These are phyloP conservation scores for Orycteropus afer DNA, from an alignment of 2,113 vertebrate species.

Conservation along the genomic window DNA sequence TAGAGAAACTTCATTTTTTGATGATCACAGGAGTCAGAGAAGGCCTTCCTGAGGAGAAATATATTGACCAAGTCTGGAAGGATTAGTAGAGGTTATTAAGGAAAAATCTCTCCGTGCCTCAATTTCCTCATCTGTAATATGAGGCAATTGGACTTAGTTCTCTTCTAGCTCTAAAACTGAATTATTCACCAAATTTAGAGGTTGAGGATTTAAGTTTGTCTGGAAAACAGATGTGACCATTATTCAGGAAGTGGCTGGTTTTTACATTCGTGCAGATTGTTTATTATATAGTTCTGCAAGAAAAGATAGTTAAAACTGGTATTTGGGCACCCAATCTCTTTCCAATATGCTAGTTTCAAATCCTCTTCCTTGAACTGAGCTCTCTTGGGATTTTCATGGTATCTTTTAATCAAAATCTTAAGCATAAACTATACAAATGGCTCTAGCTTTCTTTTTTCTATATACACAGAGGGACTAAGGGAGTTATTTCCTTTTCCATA, in stretches of 20 bases:
- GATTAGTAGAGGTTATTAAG: background rate
- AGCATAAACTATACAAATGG: slow-evolving; percentile 56
- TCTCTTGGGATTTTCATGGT: slow-evolving; percentile 55
- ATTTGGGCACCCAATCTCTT: slow-evolving; percentile 68
- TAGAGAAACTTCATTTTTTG: background rate
- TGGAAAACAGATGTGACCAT: slow-evolving; percentile 75
- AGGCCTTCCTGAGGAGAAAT: background rate
- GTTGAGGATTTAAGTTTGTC: slow-evolving; percentile 55
- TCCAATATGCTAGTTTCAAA: slow-evolving; percentile 70
- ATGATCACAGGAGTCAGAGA: background rate
- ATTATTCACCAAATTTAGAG: slow-evolving; percentile 58
- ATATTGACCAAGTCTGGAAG: background rate
- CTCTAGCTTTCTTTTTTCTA: slow-evolving; percentile 58
- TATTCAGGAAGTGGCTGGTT: slow-evolving; percentile 66
- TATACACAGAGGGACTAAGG: slow-evolving; percentile 55
- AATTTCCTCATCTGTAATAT: slow-evolving; percentile 44
- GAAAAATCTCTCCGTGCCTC: slow-evolving; percentile 41
- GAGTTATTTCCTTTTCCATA: slow-evolving; percentile 68
- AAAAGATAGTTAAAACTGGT: slow-evolving; percentile 75
- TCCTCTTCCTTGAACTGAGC: slow-evolving; percentile 15
- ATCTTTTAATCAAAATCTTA: slow-evolving; percentile 76
- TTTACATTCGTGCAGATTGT: slow-evolving; percentile 67
- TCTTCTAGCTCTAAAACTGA: slow-evolving; percentile 33
- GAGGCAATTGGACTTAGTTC: slow-evolving; percentile 27
- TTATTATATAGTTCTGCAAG: slow-evolving; percentile 64